Percentiles rank a stretch among this genome's conserved stretches.
Conservation (phyloP, 1,140 invertebrate genomes). For the Melipona quadrifasciata region DNA sequence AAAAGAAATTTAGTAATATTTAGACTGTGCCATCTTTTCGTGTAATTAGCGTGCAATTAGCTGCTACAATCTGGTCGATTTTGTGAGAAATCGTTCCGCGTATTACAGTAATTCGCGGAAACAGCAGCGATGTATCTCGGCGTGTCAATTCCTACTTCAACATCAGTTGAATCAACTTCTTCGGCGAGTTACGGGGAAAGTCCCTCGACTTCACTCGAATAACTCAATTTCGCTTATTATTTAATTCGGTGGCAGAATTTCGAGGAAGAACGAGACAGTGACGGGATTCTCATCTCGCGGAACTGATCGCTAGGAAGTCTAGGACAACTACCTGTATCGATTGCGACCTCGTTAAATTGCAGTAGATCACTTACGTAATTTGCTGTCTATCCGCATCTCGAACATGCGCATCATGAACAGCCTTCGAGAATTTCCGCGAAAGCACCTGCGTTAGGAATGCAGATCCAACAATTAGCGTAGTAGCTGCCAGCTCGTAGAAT, state of each 20-base stretch:
- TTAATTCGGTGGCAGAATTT: background rate
- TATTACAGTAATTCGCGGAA: too few species aligned
- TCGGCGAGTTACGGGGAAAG: background rate
- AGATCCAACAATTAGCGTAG: background rate
- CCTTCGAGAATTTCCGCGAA: background rate
- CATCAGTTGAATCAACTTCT: background rate
- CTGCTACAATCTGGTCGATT: too few species aligned
- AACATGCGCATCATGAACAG: slow-evolving; percentile 7
- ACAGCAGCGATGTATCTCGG: too few species aligned
- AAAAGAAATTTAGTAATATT: too few species aligned
- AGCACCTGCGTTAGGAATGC: background rate
- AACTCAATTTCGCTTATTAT: background rate
- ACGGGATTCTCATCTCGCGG: background rate
- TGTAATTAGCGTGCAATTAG: too few species aligned
- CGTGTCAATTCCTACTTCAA: too few species aligned
- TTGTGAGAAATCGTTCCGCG: too few species aligned
- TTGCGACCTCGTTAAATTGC: slow-evolving; percentile 7
- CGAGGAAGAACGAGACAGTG: background rate
- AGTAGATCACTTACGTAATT: slow-evolving; percentile 10
- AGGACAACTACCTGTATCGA: background rate
- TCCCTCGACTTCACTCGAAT: background rate
- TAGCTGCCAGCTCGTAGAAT: background rate
- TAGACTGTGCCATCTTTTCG: too few species aligned
- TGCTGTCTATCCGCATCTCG: slow-evolving; percentile 4
- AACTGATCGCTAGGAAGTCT: background rate